These are phyloP conservation scores for Meloidogyne chitwoodi DNA, from an alignment of 1,140 invertebrate species.

Conservation along the genomic window DNA sequence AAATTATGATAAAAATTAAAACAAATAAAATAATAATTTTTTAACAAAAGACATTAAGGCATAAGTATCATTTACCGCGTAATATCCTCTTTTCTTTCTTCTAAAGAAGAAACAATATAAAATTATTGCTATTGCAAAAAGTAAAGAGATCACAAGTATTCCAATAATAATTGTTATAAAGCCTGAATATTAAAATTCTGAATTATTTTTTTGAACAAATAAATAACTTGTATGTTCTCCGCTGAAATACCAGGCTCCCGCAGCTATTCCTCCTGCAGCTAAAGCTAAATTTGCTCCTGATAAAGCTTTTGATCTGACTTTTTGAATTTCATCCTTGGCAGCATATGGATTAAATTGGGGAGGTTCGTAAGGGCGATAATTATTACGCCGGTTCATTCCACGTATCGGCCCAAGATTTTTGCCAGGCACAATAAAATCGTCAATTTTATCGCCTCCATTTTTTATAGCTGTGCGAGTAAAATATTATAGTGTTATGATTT, in stretches of 20 bases:
- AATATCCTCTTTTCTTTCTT: slow-evolving; percentile 11
- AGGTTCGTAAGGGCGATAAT: slow-evolving; percentile 1
- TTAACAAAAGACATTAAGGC: slow-evolving; percentile 14
- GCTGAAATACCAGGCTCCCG: slow-evolving; percentile 14
- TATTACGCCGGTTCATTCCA: neutral
- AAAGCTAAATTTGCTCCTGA: slow-evolving; percentile 10
- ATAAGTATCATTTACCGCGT: slow-evolving; percentile 14
- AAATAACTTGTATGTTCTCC: slow-evolving; percentile 7
- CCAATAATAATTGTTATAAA: slow-evolving; percentile 1
- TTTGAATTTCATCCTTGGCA: neutral
- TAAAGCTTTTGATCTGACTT: neutral
- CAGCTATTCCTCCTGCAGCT: neutral
- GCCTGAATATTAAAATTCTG: neutral
- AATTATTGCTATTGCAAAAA: neutral
- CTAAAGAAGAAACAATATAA: neutral
- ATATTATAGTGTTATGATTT: neutral
- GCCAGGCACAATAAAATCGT: neutral
- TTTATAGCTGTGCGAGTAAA: neutral
- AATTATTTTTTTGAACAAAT: neutral
- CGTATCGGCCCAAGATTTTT: neutral
- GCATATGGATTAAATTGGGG: neutral
- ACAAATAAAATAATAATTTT: slow-evolving; percentile 14
- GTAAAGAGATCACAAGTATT: neutral
- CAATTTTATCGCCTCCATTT: neutral
- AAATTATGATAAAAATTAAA: neutral